Evolutionary conservation across 2,113 vertebrate species (phyloP), one percentile per base, ranked within the genome.

Genomic region (Hemicordylus capensis): DNA sequence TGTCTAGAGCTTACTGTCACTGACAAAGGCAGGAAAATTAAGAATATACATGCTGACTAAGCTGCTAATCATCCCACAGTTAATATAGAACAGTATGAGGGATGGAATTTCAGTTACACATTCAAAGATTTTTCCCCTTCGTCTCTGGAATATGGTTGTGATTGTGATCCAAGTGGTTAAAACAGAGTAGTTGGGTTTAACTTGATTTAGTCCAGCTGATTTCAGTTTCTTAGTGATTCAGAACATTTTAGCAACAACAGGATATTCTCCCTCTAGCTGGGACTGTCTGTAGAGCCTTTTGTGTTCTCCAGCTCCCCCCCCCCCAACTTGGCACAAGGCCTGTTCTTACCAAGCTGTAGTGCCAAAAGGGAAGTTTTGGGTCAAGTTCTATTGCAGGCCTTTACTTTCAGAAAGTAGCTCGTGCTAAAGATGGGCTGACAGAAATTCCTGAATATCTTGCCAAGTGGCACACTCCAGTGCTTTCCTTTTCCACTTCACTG

Each of bases 301-400:
- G 4, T 48, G n/a, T 75, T 66, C n/a, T n/a, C n/a, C 42, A 39
- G 22, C 42, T 17, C 24, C 34, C 73, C 14, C n/a, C n/a, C n/a
- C n/a, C n/a, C n/a, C n/a, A n/a, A n/a, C n/a, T 75, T 64, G 58
- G 42, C 37, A 12, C n/a, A 44, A 48, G n/a, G 2, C 51, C 28
- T 74, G 67, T 20, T 42, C 37, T 6, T 46, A 73, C 48, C 56
- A 63, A 3, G 58, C 31, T 34, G 31, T 37, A 19, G 42, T 61
- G 66, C 31, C 66, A 79, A 79, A 61, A 59, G 66, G 56, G n/a
- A 85, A 72, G 15, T 58, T 28, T 28, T 20, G 42, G 42, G 58
- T 72, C 54, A 85, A 79, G 66, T 42, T 56, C 22, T 80, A 59
- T 72, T 76, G 48, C 73, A 84, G 82, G 44, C 34, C 46, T 72